Percentiles rank a stretch among this genome's conserved stretches.
Evolutionary conservation across 2,113 vertebrate species (phyloP).

Genomic region (Corythoichthys haematopterus): DNA sequence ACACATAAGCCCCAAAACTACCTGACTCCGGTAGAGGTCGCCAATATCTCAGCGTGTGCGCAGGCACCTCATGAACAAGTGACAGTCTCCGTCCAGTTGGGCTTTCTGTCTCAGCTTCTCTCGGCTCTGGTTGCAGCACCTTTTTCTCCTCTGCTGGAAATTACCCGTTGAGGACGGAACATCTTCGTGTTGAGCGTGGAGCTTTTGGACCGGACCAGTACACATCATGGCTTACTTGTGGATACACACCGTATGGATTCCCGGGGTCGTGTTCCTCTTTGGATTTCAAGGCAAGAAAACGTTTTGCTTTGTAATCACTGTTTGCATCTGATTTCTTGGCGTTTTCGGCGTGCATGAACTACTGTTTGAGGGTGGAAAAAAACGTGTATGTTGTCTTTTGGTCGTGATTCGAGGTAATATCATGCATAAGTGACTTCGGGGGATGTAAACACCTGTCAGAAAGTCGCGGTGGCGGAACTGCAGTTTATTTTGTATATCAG

Average conservation of each 20-base stretch:
- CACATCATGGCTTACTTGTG: conserved; percentile 54
- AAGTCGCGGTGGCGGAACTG: background rate
- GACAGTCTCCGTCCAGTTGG: conserved; percentile 21
- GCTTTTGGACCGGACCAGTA: conserved; percentile 13
- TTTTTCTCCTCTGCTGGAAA: conserved; percentile 30
- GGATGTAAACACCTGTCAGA: conserved; percentile 20
- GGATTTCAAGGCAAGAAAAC: conserved; percentile 62
- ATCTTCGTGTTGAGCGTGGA: conserved; percentile 17
- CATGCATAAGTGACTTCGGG: conserved; percentile 17
- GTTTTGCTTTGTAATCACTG: conserved; percentile 17
- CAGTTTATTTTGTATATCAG: background rate
- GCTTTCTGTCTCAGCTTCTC: conserved; percentile 25
- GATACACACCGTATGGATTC: conserved; percentile 54
- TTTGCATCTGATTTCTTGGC: conserved; percentile 15
- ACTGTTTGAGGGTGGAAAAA: conserved; percentile 10
- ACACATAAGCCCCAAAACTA: no score
- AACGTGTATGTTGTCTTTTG: conserved; percentile 14
- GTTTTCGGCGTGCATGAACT: conserved; percentile 19
- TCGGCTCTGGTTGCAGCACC: conserved; percentile 25
- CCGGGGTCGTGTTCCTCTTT: conserved; percentile 46
- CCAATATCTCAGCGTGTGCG: conserved; percentile 27
- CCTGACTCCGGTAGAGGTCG: conserved; percentile 25
- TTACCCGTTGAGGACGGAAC: conserved; percentile 30
- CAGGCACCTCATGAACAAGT: conserved; percentile 14
- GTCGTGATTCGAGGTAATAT: conserved; percentile 10